Conservation (phyloP, 2,797 vertebrate genomes). For the Girardinus metallicus region DNA sequence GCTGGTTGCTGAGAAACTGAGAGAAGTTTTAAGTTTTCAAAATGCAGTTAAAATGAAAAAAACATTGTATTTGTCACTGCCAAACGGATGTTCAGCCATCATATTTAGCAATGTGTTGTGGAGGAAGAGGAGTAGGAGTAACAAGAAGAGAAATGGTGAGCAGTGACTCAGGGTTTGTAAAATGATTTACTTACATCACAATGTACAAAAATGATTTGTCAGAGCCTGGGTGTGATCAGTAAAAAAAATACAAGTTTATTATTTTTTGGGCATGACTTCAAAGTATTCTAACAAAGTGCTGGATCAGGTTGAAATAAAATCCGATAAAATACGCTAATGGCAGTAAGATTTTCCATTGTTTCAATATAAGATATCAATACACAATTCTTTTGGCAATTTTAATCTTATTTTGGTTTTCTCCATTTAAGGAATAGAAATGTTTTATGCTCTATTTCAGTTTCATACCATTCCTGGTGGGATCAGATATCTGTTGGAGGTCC, state of each 20-base stretch:
- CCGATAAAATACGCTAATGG: not conserved
- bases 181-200: not conserved
- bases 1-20: not conserved
- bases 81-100: not conserved
- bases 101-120: not conserved
- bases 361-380: too few species aligned
- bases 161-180: not conserved
- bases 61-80: not conserved
- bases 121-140: not conserved
- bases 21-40: not conserved
- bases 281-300: not conserved
- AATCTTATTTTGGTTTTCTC: not conserved
- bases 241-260: not conserved
- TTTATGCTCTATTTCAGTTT: not conserved
- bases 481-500: conserved; percentile 90
- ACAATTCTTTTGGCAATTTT: not conserved
- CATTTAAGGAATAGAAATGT: not conserved
- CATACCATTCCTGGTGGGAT: conserved; percentile 88
- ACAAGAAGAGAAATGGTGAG: not conserved
- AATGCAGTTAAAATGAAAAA: not conserved
- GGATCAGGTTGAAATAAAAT: not conserved
- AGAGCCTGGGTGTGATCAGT: not conserved
- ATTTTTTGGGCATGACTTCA: not conserved
- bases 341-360: not conserved
- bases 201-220: not conserved